Base-by-base conservation (phyloP, 2,113 vertebrate genomes). In the Amphiprion ocellaris region DNA sequence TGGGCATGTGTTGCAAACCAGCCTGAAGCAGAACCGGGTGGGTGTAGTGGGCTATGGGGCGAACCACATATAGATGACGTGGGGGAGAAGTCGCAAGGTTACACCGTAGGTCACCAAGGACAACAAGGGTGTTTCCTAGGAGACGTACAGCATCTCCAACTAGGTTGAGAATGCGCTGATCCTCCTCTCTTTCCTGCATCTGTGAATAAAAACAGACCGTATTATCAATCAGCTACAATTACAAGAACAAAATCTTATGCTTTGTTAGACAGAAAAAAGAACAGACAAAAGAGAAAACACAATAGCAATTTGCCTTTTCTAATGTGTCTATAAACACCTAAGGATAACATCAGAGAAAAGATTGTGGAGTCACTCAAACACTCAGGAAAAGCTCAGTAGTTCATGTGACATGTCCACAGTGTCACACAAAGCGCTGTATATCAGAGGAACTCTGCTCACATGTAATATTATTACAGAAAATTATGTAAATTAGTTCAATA, bases 71-170 rank as follows among this genome's bases (percentile, higher is more conserved):
- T 41, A 97, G 94, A 73, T 96, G 95, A 0, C 96, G 95, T 2
- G 96, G 96, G 52, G 95, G 92, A 0, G 87, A 90, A 39, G 93
- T 89, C 0, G 94, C 91, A 53, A 97, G 91, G 74, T 97, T 96
- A 77, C 96, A 97, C 41, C 95, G 96, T 53, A 97, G 86, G 80
- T 96, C 96, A 0, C 96, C 95, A 15, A 97, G 84, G 0, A 96
- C 93, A 52, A 97, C 94, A 6, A 97, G 92, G n/a, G 94, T 95
- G 81, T 96, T 96, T 59, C 96, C 96, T 44, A 97, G 92, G 41
- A 96, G 91, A 66, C 95, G 93, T 16, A 97, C 94, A 28, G 95
- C 94, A 82, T 97, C 96, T 23, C 95, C 96, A 0, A 97, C 95
- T 69, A 96, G 82, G 83, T 96, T 97, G 47, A 97, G 94, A 66